A percentile compares a stretch with the other conserved stretches of the same genome.
These are phyloP conservation scores for Myopa tessellatipennis DNA, from an alignment of 2,888 invertebrate genomes.

Conservation along the genomic window DNA sequence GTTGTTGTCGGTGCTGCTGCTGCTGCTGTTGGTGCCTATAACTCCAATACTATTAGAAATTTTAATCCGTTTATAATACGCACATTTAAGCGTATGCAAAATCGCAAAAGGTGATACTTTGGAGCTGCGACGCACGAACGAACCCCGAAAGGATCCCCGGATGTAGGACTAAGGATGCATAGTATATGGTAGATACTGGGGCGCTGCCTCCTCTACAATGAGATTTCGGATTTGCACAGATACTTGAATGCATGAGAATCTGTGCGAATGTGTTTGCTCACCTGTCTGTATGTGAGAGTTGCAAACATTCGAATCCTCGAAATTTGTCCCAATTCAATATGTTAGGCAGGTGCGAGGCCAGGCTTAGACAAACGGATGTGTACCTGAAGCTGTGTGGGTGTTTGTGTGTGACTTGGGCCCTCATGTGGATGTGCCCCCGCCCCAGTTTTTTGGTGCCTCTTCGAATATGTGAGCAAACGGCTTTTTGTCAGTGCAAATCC, in stretches of 20 bases:
- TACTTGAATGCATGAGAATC: constrained; percentile 10
- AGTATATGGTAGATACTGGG: neutral
- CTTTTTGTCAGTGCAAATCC: constrained; percentile 55
- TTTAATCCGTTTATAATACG: constrained; percentile 67
- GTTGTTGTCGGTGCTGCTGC: constrained; percentile 23
- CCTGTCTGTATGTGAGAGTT: constrained; percentile 25
- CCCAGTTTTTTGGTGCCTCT: constrained; percentile 39
- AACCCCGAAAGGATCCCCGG: neutral
- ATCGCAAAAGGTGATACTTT: constrained; percentile 53
- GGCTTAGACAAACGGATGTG: constrained; percentile 13
- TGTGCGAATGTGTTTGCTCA: constrained; percentile 23
- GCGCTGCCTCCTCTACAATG: neutral
- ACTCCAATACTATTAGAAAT: constrained; percentile 56
- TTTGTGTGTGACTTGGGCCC: constrained; percentile 49
- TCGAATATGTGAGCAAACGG: constrained; percentile 44
- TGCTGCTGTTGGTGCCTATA: constrained; percentile 18
- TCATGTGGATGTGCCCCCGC: constrained; percentile 48
- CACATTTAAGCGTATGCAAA: constrained; percentile 62
- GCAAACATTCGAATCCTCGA: constrained; percentile 46
- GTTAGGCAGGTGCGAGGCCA: constrained; percentile 20
- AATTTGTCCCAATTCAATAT: constrained; percentile 46
- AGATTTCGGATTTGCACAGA: constrained; percentile 41
- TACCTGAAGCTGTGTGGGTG: constrained; percentile 35
- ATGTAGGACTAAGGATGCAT: neutral
- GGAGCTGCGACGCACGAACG: neutral